Conservation (phyloP, 2,797 vertebrate species). For the Pseudocheirus occidentalis region DNA sequence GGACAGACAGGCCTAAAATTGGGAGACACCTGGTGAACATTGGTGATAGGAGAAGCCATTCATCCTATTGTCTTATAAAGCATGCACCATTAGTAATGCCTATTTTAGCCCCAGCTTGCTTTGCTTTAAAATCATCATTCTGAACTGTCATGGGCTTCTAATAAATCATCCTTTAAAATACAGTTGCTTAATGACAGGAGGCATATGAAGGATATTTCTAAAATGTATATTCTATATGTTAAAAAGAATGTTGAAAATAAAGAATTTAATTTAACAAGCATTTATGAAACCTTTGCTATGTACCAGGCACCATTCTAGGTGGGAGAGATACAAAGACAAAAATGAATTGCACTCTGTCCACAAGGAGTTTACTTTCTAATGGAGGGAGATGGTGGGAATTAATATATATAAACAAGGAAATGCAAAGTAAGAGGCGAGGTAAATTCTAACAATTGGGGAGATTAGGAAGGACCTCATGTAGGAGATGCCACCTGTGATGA, state of each 20-base stretch:
- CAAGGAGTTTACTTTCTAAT: not conserved
- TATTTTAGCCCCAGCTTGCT: conserved; percentile 63
- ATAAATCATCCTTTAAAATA: conserved; percentile 74
- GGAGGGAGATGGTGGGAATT: not conserved
- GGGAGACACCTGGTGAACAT: conserved; percentile 18
- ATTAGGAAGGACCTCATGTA: not conserved
- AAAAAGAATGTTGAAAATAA: conserved; percentile 62
- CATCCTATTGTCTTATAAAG: conserved; percentile 77
- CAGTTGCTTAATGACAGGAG: conserved; percentile 76
- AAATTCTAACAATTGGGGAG: not conserved
- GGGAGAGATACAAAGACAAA: not conserved
- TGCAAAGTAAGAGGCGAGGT: not conserved
- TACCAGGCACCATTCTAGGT: not conserved
- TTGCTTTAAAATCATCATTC: conserved; percentile 72
- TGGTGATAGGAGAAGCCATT: conserved; percentile 64
- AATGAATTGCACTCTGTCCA: not conserved
- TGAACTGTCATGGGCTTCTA: conserved; percentile 61
- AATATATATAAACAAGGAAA: not conserved
- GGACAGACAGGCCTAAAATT: conserved; percentile 7
- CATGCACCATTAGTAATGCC: conserved; percentile 64
- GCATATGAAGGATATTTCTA: conserved; percentile 63
- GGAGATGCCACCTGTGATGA: not conserved
- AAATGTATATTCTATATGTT: conserved; percentile 63
- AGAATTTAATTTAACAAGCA: conserved; percentile 28
- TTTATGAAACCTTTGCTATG: not conserved